phyloP scores from a whole-genome alignment of 2,113 vertebrate species.

The Formicarius rufipectus region DNA sequence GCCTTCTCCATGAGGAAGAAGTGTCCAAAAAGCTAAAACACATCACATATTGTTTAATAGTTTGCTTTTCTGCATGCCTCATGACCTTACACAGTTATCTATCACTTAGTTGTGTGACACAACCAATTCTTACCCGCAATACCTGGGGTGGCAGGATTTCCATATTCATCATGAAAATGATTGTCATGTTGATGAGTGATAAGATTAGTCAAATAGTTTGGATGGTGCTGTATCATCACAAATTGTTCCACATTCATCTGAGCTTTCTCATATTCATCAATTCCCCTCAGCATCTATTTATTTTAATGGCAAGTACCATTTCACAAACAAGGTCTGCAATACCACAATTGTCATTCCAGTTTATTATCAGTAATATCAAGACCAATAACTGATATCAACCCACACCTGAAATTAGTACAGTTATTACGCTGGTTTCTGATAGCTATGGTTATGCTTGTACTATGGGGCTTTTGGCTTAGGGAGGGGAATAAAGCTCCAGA shows the following conservation, averaged over 20 bases:
- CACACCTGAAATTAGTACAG: neutral
- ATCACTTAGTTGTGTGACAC: neutral
- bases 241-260: neutral
- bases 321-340: neutral
- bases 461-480: neutral
- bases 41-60: neutral
- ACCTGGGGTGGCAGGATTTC: neutral
- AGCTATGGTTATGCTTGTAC: fast-evolving
- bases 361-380: neutral
- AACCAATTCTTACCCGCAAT: neutral
- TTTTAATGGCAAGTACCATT: neutral
- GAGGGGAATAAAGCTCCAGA: neutral
- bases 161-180: neutral
- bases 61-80: neutral
- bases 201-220: neutral
- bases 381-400: neutral
- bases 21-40: neutral
- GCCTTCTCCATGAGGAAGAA: neutral
- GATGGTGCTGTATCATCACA: neutral
- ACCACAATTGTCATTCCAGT: neutral
- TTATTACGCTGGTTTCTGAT: neutral
- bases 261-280: neutral
- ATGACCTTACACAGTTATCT: neutral
- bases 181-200: neutral
- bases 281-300: neutral